Evolutionary conservation across 2,797 vertebrate genomes (phyloP).

Genomic region (Anguilla anguilla): DNA sequence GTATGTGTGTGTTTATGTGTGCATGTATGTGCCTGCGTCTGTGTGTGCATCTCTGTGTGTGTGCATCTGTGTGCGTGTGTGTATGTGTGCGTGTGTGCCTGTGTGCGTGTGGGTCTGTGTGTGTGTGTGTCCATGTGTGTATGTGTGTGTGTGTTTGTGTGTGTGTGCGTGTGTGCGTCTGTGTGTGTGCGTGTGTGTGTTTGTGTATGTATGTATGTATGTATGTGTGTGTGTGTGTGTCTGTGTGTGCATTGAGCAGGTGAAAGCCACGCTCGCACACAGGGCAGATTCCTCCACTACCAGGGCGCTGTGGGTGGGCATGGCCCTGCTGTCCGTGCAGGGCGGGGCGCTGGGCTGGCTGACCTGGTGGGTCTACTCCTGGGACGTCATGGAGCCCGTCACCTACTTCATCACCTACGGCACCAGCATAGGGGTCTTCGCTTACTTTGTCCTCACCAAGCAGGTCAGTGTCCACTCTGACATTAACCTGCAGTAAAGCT

Average conservation of each 20-base stretch:
- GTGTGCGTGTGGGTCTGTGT: background rate
- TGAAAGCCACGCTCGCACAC: constrained; percentile 73
- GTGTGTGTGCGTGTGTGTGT: background rate
- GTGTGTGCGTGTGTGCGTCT: background rate
- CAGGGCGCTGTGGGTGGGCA: constrained; percentile 79
- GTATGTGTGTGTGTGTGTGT: background rate
- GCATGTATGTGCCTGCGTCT: background rate
- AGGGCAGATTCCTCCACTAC: constrained; percentile 73
- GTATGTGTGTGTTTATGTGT: background rate
- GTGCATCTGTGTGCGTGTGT: background rate
- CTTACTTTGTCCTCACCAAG: constrained; percentile 89
- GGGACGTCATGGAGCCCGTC: constrained; percentile 96
- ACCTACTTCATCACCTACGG: constrained; percentile 92
- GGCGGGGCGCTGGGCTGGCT: constrained; percentile 91
- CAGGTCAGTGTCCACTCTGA: constrained; percentile 68
- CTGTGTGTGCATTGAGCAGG: constrained; percentile 59
- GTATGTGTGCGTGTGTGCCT: background rate
- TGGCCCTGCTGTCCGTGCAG: constrained; percentile 87
- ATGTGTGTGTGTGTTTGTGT: background rate
- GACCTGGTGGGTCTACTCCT: constrained; percentile 97
- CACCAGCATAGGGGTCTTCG: constrained; percentile 86
- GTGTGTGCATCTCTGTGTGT: background rate
- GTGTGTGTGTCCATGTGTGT: background rate
- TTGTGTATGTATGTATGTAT: background rate
- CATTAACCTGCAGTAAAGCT: background rate